Percentiles rank a stretch among this genome's conserved stretches.
Evolutionary conservation across 1,140 invertebrate genomes (phyloP).

Genomic region (Lasioglossum albipes): DNA sequence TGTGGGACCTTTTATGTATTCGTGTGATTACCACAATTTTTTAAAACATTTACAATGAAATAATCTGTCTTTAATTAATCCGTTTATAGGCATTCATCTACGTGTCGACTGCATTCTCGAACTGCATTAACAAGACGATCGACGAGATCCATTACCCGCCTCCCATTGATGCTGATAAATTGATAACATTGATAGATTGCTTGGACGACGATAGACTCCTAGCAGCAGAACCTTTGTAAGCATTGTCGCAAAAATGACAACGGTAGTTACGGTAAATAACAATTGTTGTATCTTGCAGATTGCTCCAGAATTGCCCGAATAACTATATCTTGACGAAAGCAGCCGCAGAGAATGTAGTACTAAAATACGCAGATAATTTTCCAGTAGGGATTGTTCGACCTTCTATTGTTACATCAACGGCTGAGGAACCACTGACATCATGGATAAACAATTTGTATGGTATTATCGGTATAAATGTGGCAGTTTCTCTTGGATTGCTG

Average conservation of each 20-base stretch:
- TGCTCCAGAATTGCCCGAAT: slow-evolving; percentile 89
- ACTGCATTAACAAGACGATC: slow-evolving; percentile 83
- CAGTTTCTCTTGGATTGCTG: slow-evolving; percentile 87
- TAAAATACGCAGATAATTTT: slow-evolving; percentile 84
- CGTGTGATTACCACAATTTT: too few species aligned
- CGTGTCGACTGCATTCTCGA: slow-evolving; percentile 87
- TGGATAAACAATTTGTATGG: slow-evolving; percentile 96
- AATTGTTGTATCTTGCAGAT: slow-evolving; percentile 71
- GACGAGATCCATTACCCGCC: slow-evolving; percentile 82
- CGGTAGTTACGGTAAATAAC: neutral
- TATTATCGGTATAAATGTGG: slow-evolving; percentile 84
- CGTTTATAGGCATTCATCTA: slow-evolving; percentile 71
- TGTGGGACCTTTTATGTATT: too few species aligned
- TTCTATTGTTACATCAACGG: slow-evolving; percentile 88
- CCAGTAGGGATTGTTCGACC: slow-evolving; percentile 88
- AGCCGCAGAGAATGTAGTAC: slow-evolving; percentile 87
- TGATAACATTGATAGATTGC: slow-evolving; percentile 74
- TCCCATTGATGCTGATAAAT: slow-evolving; percentile 76
- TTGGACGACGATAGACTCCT: slow-evolving; percentile 75
- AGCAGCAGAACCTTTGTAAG: slow-evolving; percentile 76
- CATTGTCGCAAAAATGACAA: too few species aligned
- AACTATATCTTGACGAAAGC: slow-evolving; percentile 93
- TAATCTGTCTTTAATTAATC: neutral
- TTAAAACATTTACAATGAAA: too few species aligned
- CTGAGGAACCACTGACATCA: slow-evolving; percentile 85